Evolutionary conservation across 2,113 vertebrate species (phyloP).

Genomic region (Mus spicilegus): DNA sequence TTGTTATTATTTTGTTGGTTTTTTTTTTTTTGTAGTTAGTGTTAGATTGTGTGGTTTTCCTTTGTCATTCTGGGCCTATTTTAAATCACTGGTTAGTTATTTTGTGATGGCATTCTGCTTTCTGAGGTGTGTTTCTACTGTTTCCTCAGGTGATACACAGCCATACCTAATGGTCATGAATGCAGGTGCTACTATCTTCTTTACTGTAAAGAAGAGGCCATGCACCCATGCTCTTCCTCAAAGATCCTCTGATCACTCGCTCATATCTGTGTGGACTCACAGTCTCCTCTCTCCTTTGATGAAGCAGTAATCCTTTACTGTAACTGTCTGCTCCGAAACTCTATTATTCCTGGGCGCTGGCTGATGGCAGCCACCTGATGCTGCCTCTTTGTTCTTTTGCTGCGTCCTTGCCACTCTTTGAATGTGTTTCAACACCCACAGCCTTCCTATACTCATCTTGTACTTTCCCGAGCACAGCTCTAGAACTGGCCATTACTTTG

Average conservation of each 20-base stretch:
- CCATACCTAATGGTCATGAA: background rate
- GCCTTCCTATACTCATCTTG: background rate
- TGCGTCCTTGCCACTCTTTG: background rate
- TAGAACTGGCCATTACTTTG: background rate
- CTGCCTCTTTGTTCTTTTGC: slow-evolving; percentile 7
- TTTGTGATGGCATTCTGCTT: background rate
- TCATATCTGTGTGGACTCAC: background rate
- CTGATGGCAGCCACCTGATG: background rate
- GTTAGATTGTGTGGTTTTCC: slow-evolving; percentile 19
- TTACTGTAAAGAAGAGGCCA: background rate
- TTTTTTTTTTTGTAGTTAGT: background rate
- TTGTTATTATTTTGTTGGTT: background rate
- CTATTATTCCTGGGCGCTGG: background rate
- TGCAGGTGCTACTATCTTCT: background rate
- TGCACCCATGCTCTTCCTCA: background rate
- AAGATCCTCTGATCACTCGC: background rate
- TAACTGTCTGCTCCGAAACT: background rate
- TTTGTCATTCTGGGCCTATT: background rate
- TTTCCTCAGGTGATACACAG: background rate
- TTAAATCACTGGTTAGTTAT: background rate
- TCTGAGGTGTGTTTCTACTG: background rate
- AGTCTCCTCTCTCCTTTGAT: background rate
- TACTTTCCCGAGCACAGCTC: background rate
- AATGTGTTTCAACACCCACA: background rate
- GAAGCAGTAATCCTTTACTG: background rate